Evolutionary conservation across 2,113 vertebrate genomes (phyloP).

Genomic region (Elgaria multicarinata): DNA sequence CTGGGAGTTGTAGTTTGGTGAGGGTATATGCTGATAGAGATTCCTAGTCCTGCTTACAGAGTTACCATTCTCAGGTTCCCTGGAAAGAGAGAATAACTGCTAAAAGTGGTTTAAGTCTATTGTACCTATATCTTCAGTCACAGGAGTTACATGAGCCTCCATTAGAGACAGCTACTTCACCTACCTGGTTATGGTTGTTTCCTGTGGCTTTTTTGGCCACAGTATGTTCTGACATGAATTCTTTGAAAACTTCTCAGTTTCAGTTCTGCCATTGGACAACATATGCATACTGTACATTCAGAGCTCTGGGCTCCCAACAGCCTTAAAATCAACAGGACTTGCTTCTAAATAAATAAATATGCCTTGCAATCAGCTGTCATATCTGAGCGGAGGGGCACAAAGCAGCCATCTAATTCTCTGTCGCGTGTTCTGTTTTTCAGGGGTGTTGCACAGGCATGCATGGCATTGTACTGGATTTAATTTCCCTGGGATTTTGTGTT

Average conservation of each 20-base stretch:
- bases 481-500: neutral
- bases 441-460: neutral
- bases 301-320: too few species aligned
- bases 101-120: too few species aligned
- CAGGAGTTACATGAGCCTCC: neutral
- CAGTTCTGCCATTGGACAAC: neutral
- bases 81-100: too few species aligned
- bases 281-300: neutral
- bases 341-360: neutral
- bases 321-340: neutral
- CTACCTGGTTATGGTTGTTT: neutral
- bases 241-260: neutral
- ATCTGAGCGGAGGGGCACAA: neutral
- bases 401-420: neutral
- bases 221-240: neutral
- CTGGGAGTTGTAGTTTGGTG: neutral
- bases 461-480: conserved; percentile 10
- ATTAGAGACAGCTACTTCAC: neutral
- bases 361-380: neutral
- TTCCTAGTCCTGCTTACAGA: neutral
- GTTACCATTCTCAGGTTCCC: too few species aligned
- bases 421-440: conserved; percentile 11
- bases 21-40: neutral
- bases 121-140: neutral
- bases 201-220: neutral